phyloP scores from a whole-genome alignment of 2,888 invertebrate genomes.

The Homarus gammarus region DNA sequence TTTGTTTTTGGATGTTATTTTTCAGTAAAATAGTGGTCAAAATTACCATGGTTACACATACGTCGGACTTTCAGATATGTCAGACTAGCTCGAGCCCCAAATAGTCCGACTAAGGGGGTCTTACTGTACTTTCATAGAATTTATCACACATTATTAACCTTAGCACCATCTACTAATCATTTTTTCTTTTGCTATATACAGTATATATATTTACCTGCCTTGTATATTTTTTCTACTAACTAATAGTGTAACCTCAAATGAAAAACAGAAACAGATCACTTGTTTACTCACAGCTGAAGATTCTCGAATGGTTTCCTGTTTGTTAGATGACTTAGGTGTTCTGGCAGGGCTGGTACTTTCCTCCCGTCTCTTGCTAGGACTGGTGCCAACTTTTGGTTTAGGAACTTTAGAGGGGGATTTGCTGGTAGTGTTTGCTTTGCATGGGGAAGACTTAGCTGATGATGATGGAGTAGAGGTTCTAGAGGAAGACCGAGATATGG shows the following conservation, averaged over 20 bases:
- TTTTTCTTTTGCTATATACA: not conserved
- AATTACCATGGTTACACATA: too few relatives aligned
- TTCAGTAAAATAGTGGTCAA: too few relatives aligned
- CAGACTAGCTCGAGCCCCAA: too few relatives aligned
- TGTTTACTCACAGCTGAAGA: conserved; percentile 52
- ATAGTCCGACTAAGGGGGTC: too few relatives aligned
- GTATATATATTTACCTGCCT: not conserved
- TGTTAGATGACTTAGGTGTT: conserved; percentile 20
- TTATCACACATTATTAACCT: too few relatives aligned
- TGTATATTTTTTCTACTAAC: too few relatives aligned
- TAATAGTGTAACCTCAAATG: too few relatives aligned
- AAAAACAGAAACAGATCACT: too few relatives aligned
- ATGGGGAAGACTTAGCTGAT: conserved; percentile 45
- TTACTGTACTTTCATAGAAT: too few relatives aligned
- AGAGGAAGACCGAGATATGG: conserved; percentile 43
- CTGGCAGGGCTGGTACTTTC: conserved; percentile 4
- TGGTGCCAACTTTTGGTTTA: conserved; percentile 21
- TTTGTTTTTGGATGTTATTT: too few relatives aligned
- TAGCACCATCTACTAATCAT: not conserved
- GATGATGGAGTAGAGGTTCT: conserved; percentile 42
- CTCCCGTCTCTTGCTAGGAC: conserved; percentile 14
- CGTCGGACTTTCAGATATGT: too few relatives aligned
- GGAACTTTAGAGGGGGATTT: conserved; percentile 57
- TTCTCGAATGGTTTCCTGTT: conserved; percentile 18
- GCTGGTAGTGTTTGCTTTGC: conserved; percentile 15